phyloP scores from a whole-genome alignment of 2,888 invertebrate species.

The Pseudococcus longispinus region DNA sequence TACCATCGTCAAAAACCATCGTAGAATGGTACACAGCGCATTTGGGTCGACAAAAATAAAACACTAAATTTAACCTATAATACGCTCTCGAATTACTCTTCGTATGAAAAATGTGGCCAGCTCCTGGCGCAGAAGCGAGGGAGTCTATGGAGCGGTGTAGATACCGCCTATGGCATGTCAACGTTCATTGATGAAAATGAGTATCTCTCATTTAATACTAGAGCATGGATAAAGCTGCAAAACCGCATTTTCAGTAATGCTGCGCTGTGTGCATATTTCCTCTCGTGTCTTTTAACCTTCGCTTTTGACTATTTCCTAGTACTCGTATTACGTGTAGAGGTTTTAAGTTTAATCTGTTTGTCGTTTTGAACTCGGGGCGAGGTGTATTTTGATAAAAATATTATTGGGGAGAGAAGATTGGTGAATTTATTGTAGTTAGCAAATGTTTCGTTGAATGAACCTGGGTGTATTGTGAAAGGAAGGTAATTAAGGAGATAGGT shows the following conservation, averaged over 20 bases:
- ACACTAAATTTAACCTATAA: constrained; percentile 23
- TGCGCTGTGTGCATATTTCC: neutral
- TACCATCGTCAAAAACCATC: neutral
- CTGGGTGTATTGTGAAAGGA: too few species aligned
- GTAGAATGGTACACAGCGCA: neutral
- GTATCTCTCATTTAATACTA: neutral
- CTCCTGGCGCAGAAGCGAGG: neutral
- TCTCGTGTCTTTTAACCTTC: neutral
- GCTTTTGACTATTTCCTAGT: too few species aligned
- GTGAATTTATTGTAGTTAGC: too few species aligned
- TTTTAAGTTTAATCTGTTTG: too few species aligned
- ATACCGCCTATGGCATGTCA: neutral
- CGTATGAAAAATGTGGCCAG: neutral
- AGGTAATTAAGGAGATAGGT: too few species aligned
- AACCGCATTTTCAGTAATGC: neutral
- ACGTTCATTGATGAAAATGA: constrained; percentile 34
- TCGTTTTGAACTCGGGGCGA: too few species aligned
- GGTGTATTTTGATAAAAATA: too few species aligned
- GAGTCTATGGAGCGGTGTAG: neutral
- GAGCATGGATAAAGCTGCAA: neutral
- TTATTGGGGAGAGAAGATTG: too few species aligned
- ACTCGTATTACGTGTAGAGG: too few species aligned
- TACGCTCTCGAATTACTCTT: constrained; percentile 13
- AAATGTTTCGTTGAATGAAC: too few species aligned
- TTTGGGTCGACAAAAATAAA: neutral